Conservation (phyloP, 1,140 invertebrate genomes). For the Drosophila pseudoobscura region DNA sequence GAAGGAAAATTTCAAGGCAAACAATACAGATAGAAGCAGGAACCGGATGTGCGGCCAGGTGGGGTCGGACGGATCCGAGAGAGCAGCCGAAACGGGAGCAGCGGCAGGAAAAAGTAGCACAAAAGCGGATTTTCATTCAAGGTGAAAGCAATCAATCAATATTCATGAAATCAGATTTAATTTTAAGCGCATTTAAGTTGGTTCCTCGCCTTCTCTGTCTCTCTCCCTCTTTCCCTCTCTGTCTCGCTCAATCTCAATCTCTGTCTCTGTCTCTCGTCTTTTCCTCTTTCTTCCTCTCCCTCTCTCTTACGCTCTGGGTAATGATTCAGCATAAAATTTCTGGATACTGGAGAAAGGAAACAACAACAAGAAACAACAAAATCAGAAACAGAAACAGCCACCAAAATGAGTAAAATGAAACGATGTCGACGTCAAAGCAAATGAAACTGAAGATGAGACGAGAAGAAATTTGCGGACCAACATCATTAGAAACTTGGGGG, state of each 20-base stretch:
- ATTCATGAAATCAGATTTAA: conserved; percentile 82
- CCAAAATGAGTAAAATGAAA: conserved; percentile 46
- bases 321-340: conserved; percentile 69
- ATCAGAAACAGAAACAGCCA: conserved; percentile 2
- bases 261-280: too few relatives aligned
- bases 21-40: conserved; percentile 38
- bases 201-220: conserved; percentile 17
- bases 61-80: conserved; percentile 19
- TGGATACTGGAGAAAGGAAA: conserved; percentile 51
- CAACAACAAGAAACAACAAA: conserved; percentile 28
- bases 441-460: conserved; percentile 73
- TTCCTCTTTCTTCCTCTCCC: too few relatives aligned
- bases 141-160: conserved; percentile 82
- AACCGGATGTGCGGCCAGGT: conserved; percentile 67
- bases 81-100: conserved; percentile 8
- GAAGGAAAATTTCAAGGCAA: conserved; percentile 35
- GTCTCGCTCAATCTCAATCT: neutral
- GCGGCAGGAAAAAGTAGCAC: conserved; percentile 58
- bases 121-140: conserved; percentile 82
- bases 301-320: conserved; percentile 22
- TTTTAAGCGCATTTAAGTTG: conserved; percentile 81
- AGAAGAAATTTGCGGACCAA: conserved; percentile 64
- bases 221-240: neutral
- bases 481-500: conserved; percentile 72
- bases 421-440: conserved; percentile 66